These are phyloP conservation scores for Cromileptes altivelis DNA, from an alignment of 2,113 vertebrate genomes.

Conservation along the genomic window DNA sequence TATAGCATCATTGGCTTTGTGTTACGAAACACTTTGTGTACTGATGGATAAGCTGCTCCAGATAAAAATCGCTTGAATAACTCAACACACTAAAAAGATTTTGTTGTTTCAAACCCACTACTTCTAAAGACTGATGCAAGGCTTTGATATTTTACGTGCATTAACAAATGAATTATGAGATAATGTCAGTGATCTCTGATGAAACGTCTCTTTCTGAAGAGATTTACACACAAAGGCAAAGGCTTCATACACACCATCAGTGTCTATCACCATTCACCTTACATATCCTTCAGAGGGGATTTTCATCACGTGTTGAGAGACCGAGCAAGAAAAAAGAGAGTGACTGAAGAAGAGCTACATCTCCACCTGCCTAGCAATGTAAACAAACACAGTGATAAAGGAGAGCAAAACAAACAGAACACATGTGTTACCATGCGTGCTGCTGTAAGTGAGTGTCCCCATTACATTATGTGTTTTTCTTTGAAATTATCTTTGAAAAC, in stretches of 20 bases:
- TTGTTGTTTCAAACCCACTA: constrained; percentile 18
- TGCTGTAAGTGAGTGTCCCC: background rate
- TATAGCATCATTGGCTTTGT: background rate
- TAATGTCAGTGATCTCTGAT: constrained; percentile 25
- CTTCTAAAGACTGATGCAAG: constrained; percentile 18
- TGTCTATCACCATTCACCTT: constrained; percentile 47
- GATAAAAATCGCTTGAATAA: background rate
- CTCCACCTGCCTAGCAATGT: constrained; percentile 60
- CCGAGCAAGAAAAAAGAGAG: constrained; percentile 10
- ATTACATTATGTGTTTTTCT: constrained; percentile 3
- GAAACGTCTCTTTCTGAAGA: constrained; percentile 28
- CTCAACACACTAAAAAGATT: background rate
- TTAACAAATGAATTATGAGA: constrained; percentile 15
- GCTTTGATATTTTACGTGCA: constrained; percentile 3
- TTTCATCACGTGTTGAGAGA: constrained; percentile 42
- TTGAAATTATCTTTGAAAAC: constrained; percentile 6
- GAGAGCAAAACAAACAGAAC: constrained; percentile 40
- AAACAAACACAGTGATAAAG: constrained; percentile 63
- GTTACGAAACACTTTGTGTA: background rate
- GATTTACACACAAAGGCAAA: constrained; percentile 26
- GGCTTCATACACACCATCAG: background rate
- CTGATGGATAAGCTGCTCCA: background rate
- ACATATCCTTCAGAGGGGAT: constrained; percentile 17
- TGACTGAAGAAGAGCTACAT: constrained; percentile 24
- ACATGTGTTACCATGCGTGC: constrained; percentile 3